Evolutionary conservation across 2,113 vertebrate species (phyloP).

Genomic region (Poeciliopsis occidentalis): DNA sequence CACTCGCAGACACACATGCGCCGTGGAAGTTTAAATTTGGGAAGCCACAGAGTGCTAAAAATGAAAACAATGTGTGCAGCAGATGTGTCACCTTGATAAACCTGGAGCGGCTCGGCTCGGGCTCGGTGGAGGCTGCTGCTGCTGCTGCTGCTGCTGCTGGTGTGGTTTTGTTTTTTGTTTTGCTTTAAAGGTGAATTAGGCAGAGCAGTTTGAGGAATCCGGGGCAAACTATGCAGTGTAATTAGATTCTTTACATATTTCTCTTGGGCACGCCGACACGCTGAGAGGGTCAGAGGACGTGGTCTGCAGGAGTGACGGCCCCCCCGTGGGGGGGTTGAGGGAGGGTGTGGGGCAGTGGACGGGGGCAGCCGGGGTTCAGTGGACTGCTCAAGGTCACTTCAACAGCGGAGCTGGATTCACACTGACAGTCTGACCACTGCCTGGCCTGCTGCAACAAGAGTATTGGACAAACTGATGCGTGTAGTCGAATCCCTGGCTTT

Average conservation of each 20-base stretch:
- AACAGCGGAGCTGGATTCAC: constrained; percentile 47
- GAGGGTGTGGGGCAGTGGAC: no score
- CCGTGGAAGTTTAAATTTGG: constrained; percentile 60
- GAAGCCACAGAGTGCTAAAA: constrained; percentile 68
- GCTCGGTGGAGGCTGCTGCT: constrained; percentile 18
- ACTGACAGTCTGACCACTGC: constrained; percentile 53
- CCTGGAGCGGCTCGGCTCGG: constrained; percentile 25
- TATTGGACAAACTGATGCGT: constrained; percentile 46
- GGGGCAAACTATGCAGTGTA: constrained; percentile 39
- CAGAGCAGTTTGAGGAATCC: constrained; percentile 51
- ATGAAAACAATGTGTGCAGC: constrained; percentile 61
- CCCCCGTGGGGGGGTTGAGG: constrained; percentile 13
- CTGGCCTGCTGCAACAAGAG: constrained; percentile 21
- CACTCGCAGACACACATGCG: constrained; percentile 1
- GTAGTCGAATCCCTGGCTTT: constrained; percentile 13
- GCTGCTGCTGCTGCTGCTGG: constrained; percentile 16
- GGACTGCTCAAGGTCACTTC: constrained; percentile 69
- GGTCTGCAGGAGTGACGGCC: constrained; percentile 60
- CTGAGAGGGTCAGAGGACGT: constrained; percentile 58
- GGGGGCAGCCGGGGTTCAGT: constrained; percentile 53
- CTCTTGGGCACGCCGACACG: constrained; percentile 40
- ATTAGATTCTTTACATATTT: constrained; percentile 70
- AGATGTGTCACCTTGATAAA: constrained; percentile 68
- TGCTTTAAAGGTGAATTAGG: constrained; percentile 40
- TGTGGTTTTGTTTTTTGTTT: constrained; percentile 25